phyloP scores from a whole-genome alignment of 2,113 vertebrate genomes.

The Brachypodius melanocephalos region DNA sequence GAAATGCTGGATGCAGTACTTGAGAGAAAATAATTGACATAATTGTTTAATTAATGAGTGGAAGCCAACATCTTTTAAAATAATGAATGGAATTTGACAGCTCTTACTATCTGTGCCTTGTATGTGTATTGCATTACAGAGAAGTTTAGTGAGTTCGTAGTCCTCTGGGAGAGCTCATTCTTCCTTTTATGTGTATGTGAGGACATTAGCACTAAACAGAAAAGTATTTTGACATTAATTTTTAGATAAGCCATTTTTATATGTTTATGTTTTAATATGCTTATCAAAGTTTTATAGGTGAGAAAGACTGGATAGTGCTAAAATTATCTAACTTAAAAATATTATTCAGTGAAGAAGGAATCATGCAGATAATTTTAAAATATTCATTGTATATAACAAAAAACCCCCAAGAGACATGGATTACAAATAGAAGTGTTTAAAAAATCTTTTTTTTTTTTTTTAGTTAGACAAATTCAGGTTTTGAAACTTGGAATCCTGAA shows the following conservation, averaged over 20 bases:
- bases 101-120: not conserved
- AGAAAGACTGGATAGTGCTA: not conserved
- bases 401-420: fast-evolving
- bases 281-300: not conserved
- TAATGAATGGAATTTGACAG: not conserved
- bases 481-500: not conserved
- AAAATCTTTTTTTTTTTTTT: not conserved
- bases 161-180: not conserved
- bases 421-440: not conserved
- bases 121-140: not conserved
- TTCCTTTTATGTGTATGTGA: not conserved
- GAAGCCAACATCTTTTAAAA: not conserved
- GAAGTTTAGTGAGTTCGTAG: not conserved
- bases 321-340: not conserved
- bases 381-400: not conserved
- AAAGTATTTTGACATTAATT: not conserved
- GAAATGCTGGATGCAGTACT: not conserved
- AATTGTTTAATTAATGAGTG: not conserved
- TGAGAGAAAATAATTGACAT: not conserved
- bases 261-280: not conserved
- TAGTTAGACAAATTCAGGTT: not conserved
- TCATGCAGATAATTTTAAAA: not conserved
- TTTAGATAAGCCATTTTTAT: not conserved
- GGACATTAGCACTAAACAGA: not conserved
- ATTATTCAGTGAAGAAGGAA: not conserved